Conservation (phyloP, 2,888 invertebrate species). For the Philonicus albiceps region DNA sequence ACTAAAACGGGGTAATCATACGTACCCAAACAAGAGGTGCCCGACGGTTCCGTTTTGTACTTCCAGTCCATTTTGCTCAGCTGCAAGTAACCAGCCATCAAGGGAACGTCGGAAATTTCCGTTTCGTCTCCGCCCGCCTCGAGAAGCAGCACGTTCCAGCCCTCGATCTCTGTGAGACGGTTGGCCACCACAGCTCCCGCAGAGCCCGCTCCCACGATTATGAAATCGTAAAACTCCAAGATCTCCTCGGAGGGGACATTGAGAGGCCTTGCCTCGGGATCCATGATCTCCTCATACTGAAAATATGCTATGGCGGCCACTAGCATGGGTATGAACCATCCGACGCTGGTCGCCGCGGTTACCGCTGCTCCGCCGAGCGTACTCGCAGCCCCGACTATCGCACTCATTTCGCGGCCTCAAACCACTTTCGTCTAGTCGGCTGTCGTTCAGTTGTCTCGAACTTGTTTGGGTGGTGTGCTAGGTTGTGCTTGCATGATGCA, state of each 20-base stretch:
- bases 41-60: slow-evolving; percentile 90
- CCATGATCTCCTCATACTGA: slow-evolving; percentile 84
- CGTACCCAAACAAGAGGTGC: slow-evolving; percentile 81
- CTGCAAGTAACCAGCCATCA: slow-evolving; percentile 87
- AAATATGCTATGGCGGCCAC: slow-evolving; percentile 87
- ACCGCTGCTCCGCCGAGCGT: slow-evolving; percentile 75
- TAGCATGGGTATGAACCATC: slow-evolving; percentile 84
- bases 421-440: neutral
- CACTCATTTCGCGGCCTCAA: slow-evolving; percentile 67
- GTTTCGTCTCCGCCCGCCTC: slow-evolving; percentile 93
- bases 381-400: slow-evolving; percentile 71
- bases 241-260: slow-evolving; percentile 73
- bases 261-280: slow-evolving; percentile 82
- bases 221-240: slow-evolving; percentile 78
- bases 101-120: slow-evolving; percentile 87
- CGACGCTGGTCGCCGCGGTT: slow-evolving; percentile 73
- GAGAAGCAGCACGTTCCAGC: slow-evolving; percentile 81
- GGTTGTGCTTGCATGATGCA: neutral
- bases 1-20: neutral
- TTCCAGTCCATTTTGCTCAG: slow-evolving; percentile 90
- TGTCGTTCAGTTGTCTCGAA: neutral
- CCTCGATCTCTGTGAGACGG: slow-evolving; percentile 78
- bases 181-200: slow-evolving; percentile 90
- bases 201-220: slow-evolving; percentile 86
- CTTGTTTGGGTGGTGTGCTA: neutral